Base-by-base conservation (phyloP, 30 jellyfish, hydroid and myxozoan species). In the Turritopsis rubra region DNA sequence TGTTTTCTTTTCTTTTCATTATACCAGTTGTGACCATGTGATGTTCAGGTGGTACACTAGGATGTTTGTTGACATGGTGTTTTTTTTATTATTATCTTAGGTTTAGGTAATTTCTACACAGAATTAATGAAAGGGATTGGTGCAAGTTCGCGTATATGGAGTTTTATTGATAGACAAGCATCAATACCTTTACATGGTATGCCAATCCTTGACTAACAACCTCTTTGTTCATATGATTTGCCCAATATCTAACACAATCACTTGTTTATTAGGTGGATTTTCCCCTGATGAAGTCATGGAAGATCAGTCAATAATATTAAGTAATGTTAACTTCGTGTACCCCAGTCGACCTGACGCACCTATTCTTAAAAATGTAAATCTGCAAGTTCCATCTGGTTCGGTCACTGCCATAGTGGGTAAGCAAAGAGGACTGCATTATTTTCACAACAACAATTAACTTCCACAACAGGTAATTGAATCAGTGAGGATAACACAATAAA, bases 71-170 rank as follows among this genome's bases (percentile, higher is more conserved):
- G n/a, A n/a, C n/a, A n/a, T n/a, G n/a, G n/a, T 41, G 13, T 3
- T 41, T 41, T 41, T 41, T 9, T 0, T 68, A 7, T 19, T 16
- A 23, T 26, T 73, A 21, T 75, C 54, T 60, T 30, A 94, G 99
- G 99, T 26, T 75, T 94, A 20, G 95, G 99, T 72, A 81, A 95
- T 9, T 94, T 94, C 85, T 94, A 94, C 75, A 85, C 97, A 0
- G 99, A 94, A 90, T 91, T 94, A 72, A 94, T 94, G 99, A 89
- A 87, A 84, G 99, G 99, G 0, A 84, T 89, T 17, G 99, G 99
- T 16, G 99, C 99, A 60, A 89, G 96, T 75, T 75, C 88, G 22
- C 75, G 99, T 53, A 68, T 94, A 17, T 94, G 96, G 96, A 88
- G 87, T 21, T 76, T 94, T 80, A 93, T 86, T 54, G 99, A 94